Percentiles rank a stretch among this genome's conserved stretches.
Conservation (phyloP, 2,797 vertebrate species). For the Iguana delicatissima region DNA sequence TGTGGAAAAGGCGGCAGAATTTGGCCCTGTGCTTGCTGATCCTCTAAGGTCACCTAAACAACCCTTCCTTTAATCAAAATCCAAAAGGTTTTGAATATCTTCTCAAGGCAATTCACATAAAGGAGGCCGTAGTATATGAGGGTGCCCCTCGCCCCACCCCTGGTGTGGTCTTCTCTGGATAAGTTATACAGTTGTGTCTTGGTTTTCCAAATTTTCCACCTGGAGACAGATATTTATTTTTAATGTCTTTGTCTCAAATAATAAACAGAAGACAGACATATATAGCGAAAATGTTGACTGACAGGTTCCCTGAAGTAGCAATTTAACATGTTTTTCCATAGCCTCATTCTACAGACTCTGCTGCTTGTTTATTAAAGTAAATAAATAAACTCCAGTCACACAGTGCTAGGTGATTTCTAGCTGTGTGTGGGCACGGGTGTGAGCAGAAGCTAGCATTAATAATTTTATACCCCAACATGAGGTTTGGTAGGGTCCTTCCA, state of each 20-base stretch:
- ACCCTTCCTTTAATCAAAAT: constrained; percentile 21
- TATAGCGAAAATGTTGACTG: constrained; percentile 49
- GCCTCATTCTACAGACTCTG: constrained; percentile 69
- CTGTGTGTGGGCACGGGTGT: constrained; percentile 29
- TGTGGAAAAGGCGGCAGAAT: background rate
- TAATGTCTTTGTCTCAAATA: constrained; percentile 64
- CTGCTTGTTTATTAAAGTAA: constrained; percentile 66
- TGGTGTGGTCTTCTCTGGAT: constrained; percentile 46
- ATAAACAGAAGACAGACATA: constrained; percentile 67
- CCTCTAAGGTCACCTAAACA: background rate
- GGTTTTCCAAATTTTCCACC: constrained; percentile 65
- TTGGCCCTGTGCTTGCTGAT: background rate
- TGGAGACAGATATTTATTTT: constrained; percentile 60
- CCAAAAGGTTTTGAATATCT: background rate
- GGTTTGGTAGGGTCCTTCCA: constrained; percentile 31
- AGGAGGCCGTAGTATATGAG: background rate
- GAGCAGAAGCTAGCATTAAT: constrained; percentile 57
- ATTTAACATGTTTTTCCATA: constrained; percentile 71
- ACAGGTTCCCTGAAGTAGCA: constrained; percentile 54
- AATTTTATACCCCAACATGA: constrained; percentile 53
- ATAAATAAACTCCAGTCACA: constrained; percentile 72
- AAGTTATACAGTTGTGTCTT: constrained; percentile 68
- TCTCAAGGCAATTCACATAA: background rate
- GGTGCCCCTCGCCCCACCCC: background rate
- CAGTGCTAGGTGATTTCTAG: constrained; percentile 71